Evolutionary conservation across 2,113 vertebrate genomes (phyloP), one percentile per base, ranked within the genome.

Genomic region (Pangasianodon gigas): DNA sequence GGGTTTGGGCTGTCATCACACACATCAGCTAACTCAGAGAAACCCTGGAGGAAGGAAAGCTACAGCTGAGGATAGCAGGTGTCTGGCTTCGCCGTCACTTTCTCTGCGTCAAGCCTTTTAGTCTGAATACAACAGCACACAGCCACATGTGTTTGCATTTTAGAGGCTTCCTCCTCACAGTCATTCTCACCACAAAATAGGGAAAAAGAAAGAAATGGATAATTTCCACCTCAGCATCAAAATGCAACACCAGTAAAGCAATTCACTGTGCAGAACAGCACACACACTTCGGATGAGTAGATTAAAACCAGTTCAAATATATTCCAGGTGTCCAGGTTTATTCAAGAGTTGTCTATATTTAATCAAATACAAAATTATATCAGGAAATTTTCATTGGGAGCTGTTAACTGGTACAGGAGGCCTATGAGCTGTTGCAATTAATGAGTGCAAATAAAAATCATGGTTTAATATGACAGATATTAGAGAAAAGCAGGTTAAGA

Each of bases 61-160:
- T 37, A 24, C 83, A 85, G 71, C 29, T 62, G n/a, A 46, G 89
- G 44, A 69, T 32, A 81, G 84, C 89, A 89, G 89, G 89, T 89
- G 84, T 81, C 84, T 86, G 46, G 58, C 44, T 89, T 48, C 6
- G 16, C 46, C 58, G 69, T 86, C 52, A 60, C 80, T 67, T 80
- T 56, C 48, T 86, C 56, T 54, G 29, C 19, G 0, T 62, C 58
- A 77, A 52, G 46, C 6, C 41, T 89, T 84, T 88, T 19, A 46
- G 19, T 89, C 54, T 44, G 54, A 86, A 62, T 46, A 54, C 13
- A 56, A 85, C 71, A 84, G 82, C 82, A 84, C 37, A 60, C 37
- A 6, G 32, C 54, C 44, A 51, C 71, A 60, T 79, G 79, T 79
- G 67, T 85, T 65, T 75, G 51, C 46, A 26, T 26, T 89, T 85